phyloP scores from a whole-genome alignment of 2,113 vertebrate genomes.

The Pelecanus crispus region DNA sequence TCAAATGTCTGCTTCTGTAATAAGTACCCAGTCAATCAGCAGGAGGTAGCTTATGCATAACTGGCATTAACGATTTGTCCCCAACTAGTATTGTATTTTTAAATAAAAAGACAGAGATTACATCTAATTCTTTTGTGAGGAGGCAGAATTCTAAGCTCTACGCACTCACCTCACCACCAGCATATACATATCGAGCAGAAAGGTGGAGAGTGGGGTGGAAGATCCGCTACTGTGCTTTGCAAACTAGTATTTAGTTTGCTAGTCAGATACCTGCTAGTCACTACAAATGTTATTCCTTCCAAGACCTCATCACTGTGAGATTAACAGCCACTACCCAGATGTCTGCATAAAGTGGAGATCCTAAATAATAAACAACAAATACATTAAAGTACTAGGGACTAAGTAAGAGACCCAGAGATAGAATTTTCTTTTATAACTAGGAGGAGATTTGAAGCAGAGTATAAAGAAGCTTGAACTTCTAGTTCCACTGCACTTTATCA shows the following conservation, averaged over 20 bases:
- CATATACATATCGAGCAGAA: background rate
- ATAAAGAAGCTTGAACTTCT: background rate
- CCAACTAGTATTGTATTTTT: background rate
- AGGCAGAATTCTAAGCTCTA: background rate
- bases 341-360: background rate
- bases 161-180: background rate
- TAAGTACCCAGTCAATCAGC: background rate
- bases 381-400: background rate
- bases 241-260: background rate
- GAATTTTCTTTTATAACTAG: background rate
- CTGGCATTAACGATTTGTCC: background rate
- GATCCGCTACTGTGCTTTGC: background rate
- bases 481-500: background rate
- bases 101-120: background rate
- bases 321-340: background rate
- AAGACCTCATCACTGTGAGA: background rate
- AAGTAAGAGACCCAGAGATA: background rate
- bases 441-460: background rate
- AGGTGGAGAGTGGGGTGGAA: background rate
- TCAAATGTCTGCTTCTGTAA: background rate
- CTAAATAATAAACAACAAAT: background rate
- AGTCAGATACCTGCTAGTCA: background rate
- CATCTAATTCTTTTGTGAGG: background rate
- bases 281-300: background rate
- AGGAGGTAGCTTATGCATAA: background rate